Conservation (phyloP, 2,797 vertebrate genomes). For the Poliocrania exsul region DNA sequence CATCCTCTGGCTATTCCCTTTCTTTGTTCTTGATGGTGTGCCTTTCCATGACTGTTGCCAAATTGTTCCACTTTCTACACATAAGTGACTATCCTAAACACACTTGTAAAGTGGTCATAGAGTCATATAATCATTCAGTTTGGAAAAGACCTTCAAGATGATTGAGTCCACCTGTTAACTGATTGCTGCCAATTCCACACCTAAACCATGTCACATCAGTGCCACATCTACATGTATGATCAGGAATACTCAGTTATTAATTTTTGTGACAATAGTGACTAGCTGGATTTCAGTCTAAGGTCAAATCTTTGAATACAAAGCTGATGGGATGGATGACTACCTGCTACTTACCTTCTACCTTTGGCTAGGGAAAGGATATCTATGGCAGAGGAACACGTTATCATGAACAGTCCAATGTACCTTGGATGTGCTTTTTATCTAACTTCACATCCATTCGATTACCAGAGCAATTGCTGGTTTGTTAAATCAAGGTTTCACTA, state of each 20-base stretch:
- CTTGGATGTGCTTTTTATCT: background rate
- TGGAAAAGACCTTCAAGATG: background rate
- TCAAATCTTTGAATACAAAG: background rate
- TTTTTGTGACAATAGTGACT: background rate
- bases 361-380: background rate
- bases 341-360: background rate
- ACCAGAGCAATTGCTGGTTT: background rate
- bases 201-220: background rate
- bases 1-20: background rate
- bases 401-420: background rate
- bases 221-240: background rate
- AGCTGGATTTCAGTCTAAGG: background rate
- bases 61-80: background rate
- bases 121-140: background rate
- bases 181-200: accelerated
- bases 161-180: background rate
- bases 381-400: background rate
- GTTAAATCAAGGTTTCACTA: background rate
- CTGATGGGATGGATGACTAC: background rate
- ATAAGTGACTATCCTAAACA: background rate
- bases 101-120: background rate
- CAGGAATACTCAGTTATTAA: background rate
- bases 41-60: background rate
- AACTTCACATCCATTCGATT: background rate
- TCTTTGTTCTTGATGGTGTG: accelerated